Conservation (phyloP, 2,888 invertebrate genomes). For the Pristionchus japonicus region DNA sequence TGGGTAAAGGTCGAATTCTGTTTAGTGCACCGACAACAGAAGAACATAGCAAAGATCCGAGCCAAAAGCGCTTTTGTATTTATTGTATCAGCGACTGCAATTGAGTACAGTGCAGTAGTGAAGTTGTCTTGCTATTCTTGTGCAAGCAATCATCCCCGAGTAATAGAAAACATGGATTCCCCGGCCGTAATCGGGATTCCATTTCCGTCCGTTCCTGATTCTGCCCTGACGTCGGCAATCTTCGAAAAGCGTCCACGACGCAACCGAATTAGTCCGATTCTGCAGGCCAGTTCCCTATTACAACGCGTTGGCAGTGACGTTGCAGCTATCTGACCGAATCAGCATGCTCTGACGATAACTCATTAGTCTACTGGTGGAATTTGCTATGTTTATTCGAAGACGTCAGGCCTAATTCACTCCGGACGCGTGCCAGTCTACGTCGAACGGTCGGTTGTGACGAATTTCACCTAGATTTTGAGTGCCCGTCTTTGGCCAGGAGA, state of each 20-base stretch:
- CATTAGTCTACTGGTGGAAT: background rate
- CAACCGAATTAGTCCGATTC: background rate
- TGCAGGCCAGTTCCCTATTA: background rate
- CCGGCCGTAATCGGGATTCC: too few relatives aligned
- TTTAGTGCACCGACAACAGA: too few relatives aligned
- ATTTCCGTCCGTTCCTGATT: too few relatives aligned
- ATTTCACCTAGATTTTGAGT: background rate
- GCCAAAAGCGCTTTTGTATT: too few relatives aligned
- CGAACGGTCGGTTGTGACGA: background rate
- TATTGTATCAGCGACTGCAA: too few relatives aligned
- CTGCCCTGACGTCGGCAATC: background rate
- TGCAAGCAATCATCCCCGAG: too few relatives aligned
- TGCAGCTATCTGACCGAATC: too few relatives aligned
- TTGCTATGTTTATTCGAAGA: too few relatives aligned
- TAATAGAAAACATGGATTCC: too few relatives aligned
- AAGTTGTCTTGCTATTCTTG: too few relatives aligned
- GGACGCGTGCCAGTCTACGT: background rate
- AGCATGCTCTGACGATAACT: background rate
- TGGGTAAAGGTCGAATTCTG: too few relatives aligned
- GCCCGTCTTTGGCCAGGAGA: background rate
- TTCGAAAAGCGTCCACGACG: background rate
- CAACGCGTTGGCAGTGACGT: background rate
- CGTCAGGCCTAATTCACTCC: slow-evolving; percentile 9
- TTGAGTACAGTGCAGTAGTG: background rate
- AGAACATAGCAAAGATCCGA: too few relatives aligned